Percentiles rank a stretch among this genome's conserved stretches.
These are phyloP conservation scores for Pemphigus obesinymphae DNA, from an alignment of 1,140 invertebrate species.

Conservation along the genomic window DNA sequence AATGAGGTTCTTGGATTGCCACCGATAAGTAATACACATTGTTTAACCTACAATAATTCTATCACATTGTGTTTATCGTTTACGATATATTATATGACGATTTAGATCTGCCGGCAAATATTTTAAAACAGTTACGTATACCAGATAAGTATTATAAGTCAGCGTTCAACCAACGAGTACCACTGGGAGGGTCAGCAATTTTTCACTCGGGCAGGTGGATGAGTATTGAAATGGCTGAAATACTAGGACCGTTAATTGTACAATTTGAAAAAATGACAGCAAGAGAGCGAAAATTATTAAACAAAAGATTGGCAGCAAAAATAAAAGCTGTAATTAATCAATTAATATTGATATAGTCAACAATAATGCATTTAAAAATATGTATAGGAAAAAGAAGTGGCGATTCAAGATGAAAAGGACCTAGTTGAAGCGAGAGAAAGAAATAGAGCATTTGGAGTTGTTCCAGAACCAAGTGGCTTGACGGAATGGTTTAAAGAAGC, in stretches of 20 bases:
- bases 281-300: background rate
- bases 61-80: background rate
- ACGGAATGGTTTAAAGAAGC: background rate
- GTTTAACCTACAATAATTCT: background rate
- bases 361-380: background rate
- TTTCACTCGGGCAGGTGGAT: constrained; percentile 13
- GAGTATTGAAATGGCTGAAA: constrained; percentile 20
- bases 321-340: background rate
- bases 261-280: background rate
- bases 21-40: background rate
- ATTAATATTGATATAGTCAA: background rate
- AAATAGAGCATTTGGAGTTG: background rate
- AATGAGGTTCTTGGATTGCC: constrained; percentile 15
- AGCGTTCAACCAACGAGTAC: background rate
- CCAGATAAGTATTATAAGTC: background rate
- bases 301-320: background rate
- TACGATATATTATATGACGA: background rate
- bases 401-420: too few species aligned
- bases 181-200: constrained; percentile 20
- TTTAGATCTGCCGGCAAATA: background rate
- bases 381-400: background rate
- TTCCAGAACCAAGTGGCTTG: constrained; percentile 5
- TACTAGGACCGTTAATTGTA: background rate
- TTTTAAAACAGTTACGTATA: background rate
- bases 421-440: background rate